Conservation (phyloP, 2,888 invertebrate species). For the Aphelenchoides bicaudatus region DNA sequence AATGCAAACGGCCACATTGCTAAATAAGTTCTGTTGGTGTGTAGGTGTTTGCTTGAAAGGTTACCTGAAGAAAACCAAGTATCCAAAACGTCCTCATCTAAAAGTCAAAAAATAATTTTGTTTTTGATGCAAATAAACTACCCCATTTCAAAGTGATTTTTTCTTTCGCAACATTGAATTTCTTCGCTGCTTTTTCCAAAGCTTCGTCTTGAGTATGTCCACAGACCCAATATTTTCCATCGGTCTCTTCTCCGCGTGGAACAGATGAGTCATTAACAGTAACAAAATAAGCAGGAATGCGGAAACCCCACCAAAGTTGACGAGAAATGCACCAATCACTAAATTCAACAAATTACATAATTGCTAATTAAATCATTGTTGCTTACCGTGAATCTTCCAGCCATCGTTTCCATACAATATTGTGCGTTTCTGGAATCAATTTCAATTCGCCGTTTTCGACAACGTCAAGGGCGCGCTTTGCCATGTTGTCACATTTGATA, state of each 20-base stretch:
- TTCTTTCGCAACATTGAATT: constrained; percentile 67
- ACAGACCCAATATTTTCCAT: constrained; percentile 68
- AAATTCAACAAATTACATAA: constrained; percentile 33
- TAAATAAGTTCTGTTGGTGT: too few relatives aligned
- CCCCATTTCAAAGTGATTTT: constrained; percentile 62
- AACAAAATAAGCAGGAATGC: constrained; percentile 87
- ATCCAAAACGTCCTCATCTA: constrained; percentile 91
- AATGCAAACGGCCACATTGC: constrained; percentile 91
- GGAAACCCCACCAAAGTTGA: constrained; percentile 99
- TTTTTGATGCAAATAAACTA: constrained; percentile 56
- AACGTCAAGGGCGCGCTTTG: constrained; percentile 73
- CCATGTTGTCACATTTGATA: constrained; percentile 79
- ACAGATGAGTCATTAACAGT: constrained; percentile 51
- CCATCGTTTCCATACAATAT: constrained; percentile 74
- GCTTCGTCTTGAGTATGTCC: constrained; percentile 74
- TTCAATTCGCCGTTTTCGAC: constrained; percentile 71
- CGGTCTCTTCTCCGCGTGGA: constrained; percentile 48
- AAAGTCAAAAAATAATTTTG: constrained; percentile 15
- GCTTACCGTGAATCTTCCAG: constrained; percentile 14
- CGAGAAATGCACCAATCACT: constrained; percentile 97
- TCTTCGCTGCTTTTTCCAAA: constrained; percentile 72
- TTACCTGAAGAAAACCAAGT: constrained; percentile 99
- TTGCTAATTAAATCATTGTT: neutral
- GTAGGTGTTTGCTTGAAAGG: too few relatives aligned
- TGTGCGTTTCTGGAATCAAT: constrained; percentile 84